A percentile compares a stretch with the other conserved stretches of the same genome.
Evolutionary conservation across 2,797 vertebrate species (phyloP).

Genomic region (Natrix natrix): DNA sequence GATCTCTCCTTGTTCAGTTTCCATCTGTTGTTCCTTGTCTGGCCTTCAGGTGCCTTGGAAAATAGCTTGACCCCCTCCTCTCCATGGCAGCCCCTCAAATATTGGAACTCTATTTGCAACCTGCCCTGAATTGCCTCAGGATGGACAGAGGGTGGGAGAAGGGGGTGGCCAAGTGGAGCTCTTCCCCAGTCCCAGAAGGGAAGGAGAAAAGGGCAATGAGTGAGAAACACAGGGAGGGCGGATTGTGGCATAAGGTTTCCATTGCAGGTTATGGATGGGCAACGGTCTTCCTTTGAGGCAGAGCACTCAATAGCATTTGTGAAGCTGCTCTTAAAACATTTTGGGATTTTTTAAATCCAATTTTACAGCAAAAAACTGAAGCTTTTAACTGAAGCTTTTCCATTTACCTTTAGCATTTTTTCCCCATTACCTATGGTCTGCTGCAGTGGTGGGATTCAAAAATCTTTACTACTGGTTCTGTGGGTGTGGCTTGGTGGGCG

Average conservation of each 20-base stretch:
- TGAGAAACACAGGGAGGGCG: neutral
- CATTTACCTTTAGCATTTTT: neutral
- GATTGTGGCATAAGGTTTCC: neutral
- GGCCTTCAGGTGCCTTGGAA: no score
- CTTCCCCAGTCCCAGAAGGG: neutral
- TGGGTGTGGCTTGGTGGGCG: no score
- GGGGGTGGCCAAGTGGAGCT: fast-evolving
- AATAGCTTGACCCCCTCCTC: neutral
- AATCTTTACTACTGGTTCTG: no score
- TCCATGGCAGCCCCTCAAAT: neutral
- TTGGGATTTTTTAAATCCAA: neutral
- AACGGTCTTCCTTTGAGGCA: neutral
- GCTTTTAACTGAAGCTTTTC: neutral
- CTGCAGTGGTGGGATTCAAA: neutral
- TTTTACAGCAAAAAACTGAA: no score
- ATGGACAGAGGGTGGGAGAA: fast-evolving
- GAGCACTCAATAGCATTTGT: neutral
- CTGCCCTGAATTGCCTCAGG: fast-evolving
- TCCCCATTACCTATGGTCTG: neutral
- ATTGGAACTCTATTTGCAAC: no score
- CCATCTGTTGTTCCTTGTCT: no score
- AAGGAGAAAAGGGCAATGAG: neutral
- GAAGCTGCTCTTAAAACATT: neutral
- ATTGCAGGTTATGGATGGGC: neutral
- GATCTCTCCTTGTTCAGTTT: no score